These are phyloP conservation scores for Ectropis crepuscularia DNA, from an alignment of 2,888 invertebrate genomes.

Conservation along the genomic window DNA sequence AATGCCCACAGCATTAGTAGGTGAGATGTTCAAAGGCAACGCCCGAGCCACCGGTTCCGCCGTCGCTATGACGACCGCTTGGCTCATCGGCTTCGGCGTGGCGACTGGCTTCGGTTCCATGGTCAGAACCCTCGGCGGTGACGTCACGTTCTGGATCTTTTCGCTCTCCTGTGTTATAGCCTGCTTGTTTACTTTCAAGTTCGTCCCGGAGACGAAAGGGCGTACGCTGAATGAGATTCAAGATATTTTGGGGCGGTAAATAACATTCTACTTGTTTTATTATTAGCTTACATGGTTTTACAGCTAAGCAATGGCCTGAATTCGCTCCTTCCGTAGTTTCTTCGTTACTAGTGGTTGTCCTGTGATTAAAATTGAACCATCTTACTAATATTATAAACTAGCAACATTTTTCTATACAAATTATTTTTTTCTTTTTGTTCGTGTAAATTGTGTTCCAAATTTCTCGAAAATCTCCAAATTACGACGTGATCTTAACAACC, in stretches of 20 bases:
- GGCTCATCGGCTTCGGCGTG: constrained; percentile 57
- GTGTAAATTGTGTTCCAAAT: too few relatives aligned
- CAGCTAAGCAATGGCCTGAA: too few relatives aligned
- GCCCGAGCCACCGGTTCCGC: constrained; percentile 56
- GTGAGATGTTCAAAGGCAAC: constrained; percentile 57
- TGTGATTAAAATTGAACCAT: too few relatives aligned
- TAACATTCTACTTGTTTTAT: too few relatives aligned
- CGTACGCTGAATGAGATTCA: constrained; percentile 56
- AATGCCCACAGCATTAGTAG: constrained; percentile 55
- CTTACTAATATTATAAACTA: too few relatives aligned
- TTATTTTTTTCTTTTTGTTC: too few relatives aligned
- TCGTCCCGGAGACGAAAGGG: constrained; percentile 59
- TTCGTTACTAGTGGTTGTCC: too few relatives aligned
- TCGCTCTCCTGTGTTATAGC: constrained; percentile 49
- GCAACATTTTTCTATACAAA: too few relatives aligned
- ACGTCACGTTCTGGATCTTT: constrained; percentile 57
- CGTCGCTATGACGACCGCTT: constrained; percentile 55
- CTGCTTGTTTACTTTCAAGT: constrained; percentile 52
- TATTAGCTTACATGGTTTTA: too few relatives aligned
- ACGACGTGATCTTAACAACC: too few relatives aligned
- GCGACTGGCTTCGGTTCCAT: constrained; percentile 52
- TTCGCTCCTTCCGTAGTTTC: too few relatives aligned
- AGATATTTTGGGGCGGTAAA: constrained; percentile 44
- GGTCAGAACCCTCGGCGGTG: constrained; percentile 50
- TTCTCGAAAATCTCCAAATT: too few relatives aligned